Percentiles rank a stretch among this genome's conserved stretches.
Conservation (phyloP, 1,140 invertebrate species). For the Drosophila lowei region DNA sequence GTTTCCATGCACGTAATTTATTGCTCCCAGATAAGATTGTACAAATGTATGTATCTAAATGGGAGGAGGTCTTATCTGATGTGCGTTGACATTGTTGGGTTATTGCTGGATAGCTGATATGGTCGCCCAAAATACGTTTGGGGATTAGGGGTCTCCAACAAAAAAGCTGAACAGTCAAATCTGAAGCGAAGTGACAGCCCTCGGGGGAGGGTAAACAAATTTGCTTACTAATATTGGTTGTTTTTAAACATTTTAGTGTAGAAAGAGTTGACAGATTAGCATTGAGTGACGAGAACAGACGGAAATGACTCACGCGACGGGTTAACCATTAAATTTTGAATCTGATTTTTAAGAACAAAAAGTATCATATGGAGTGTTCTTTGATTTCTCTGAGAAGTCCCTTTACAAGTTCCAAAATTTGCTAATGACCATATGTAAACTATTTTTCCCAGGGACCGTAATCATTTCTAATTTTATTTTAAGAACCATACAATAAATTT, state of each 20-base stretch:
- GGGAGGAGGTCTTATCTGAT: conserved; percentile 15
- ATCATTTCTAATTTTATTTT: too few species aligned
- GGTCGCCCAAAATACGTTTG: conserved; percentile 10
- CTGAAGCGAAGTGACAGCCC: background rate
- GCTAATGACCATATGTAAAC: background rate
- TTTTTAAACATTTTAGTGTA: too few species aligned
- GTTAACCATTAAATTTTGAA: too few species aligned
- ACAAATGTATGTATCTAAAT: background rate
- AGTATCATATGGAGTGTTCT: too few species aligned
- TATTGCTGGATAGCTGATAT: background rate
- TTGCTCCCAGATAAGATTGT: conserved; percentile 29
- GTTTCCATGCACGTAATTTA: conserved; percentile 14
- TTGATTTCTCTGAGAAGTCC: too few species aligned
- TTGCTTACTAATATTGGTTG: background rate
- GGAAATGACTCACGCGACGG: too few species aligned
- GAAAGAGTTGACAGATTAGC: too few species aligned
- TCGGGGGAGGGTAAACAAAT: background rate
- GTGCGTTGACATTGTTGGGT: conserved; percentile 1
- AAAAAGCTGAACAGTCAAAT: conserved; percentile 5
- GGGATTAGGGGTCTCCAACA: background rate
- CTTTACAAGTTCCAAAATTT: background rate
- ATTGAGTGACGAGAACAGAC: too few species aligned
- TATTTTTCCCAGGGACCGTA: too few species aligned
- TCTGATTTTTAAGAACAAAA: too few species aligned
- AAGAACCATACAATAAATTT: too few species aligned